Base-by-base conservation (phyloP, 2,797 vertebrate genomes). In the Pangasius mekongensis region DNA sequence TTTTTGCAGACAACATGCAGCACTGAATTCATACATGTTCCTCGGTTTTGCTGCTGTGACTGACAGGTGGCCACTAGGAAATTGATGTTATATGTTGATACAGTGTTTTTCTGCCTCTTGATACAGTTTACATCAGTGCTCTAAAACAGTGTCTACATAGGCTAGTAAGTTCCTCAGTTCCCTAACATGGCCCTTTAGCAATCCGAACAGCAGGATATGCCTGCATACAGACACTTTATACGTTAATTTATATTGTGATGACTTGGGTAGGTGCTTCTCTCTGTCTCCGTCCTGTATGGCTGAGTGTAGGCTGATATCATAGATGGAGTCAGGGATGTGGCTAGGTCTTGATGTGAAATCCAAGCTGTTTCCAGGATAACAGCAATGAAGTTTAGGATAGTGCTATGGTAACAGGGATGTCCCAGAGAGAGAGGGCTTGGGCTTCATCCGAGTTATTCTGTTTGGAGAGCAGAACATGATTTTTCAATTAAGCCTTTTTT, bases 401-500 rank as follows among this genome's bases (percentile, higher is more conserved):
- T 82, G 62, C 36, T 83, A 87, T 90, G 85, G 85, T 78, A 86
- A 89, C 78, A 54, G 66, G 43, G 84, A 83, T 88, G 86, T 86
- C 78, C 88, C 62, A 54, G 66, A 85, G 87, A 56, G 54, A 85
- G 62, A 87, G 52, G 58, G 60, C 18, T 66, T 82, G 43, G 43
- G 71, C 81, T 71, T 77, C 76, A 22, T 64, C 54, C n/a, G 58
- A 80, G 69, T 60, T 82, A 78, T 86, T 74, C 73, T 86, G 84
- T 86, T 86, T 60, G 33, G 43, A 71, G 60, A 76, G 88, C 33
- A 10, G 71, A 90, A 92, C 91, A 92, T 91, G 90, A 91, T 87
- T 91, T 91, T 92, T 90, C 91, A 92, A 91, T 92, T 92, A 92
- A 85, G 87, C 60, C 86, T 36, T 36, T 39, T 73, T 33, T 82